Evolutionary conservation across 2,113 vertebrate species (phyloP).

Genomic region (Mus spicilegus): DNA sequence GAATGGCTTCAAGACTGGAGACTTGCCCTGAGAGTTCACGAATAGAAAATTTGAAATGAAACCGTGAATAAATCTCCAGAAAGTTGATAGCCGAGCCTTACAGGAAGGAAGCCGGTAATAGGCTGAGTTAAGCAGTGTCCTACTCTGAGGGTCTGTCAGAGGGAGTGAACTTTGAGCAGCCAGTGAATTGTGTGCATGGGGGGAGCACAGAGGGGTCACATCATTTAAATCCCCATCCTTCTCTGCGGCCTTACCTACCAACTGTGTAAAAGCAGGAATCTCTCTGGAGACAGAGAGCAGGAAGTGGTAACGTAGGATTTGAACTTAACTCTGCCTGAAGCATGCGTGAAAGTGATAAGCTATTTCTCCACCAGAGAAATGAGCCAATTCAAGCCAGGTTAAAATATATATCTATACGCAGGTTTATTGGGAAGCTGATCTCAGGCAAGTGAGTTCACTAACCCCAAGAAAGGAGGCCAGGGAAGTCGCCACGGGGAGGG

Average conservation of each 20-base stretch:
- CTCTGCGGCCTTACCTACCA: background rate
- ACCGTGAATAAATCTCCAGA: slow-evolving; percentile 72
- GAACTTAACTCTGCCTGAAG: background rate
- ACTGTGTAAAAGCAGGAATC: background rate
- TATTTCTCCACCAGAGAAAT: too few relatives aligned
- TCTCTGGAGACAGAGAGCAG: background rate
- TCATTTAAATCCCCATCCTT: background rate
- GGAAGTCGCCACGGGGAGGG: too few relatives aligned
- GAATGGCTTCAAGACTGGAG: slow-evolving; percentile 52
- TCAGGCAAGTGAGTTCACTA: too few relatives aligned
- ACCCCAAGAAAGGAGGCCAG: too few relatives aligned
- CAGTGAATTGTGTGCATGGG: background rate
- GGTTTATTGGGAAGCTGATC: too few relatives aligned
- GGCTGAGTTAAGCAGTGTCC: slow-evolving; percentile 1
- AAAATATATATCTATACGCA: too few relatives aligned
- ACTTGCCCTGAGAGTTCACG: slow-evolving; percentile 66
- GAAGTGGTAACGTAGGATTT: background rate
- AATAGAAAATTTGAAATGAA: slow-evolving; percentile 62
- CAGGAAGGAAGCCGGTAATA: slow-evolving; percentile 22
- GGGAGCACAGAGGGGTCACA: background rate
- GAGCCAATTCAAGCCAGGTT: too few relatives aligned
- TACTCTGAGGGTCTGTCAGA: background rate
- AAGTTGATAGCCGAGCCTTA: slow-evolving; percentile 52
- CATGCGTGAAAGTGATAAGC: too few relatives aligned
- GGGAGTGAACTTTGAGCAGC: background rate